A percentile compares a stretch with the other conserved stretches of the same genome.
Evolutionary conservation across 2,113 vertebrate species (phyloP).

Genomic region (Tympanuchus pallidicinctus): DNA sequence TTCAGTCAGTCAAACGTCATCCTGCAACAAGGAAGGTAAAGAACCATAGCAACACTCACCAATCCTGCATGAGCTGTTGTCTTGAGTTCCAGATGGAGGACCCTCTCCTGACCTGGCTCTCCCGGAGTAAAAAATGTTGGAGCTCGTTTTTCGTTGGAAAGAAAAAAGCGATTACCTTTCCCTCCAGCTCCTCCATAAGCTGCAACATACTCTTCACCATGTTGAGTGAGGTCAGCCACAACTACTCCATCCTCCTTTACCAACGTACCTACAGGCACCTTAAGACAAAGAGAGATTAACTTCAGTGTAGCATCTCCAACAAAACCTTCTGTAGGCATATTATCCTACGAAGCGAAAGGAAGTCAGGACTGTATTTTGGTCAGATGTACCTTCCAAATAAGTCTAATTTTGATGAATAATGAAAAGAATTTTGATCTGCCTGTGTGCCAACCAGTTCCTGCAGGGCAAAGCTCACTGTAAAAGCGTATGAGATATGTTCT

Average conservation of each 20-base stretch:
- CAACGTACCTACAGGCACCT: slow-evolving; percentile 94
- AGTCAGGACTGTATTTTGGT: not conserved
- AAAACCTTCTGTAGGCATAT: not conserved
- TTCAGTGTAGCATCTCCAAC: not conserved
- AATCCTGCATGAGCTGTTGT: slow-evolving; percentile 94
- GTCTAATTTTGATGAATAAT: not conserved
- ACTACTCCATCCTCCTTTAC: slow-evolving; percentile 84
- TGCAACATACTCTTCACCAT: slow-evolving; percentile 87
- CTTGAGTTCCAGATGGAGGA: slow-evolving; percentile 90
- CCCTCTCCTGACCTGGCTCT: slow-evolving; percentile 83
- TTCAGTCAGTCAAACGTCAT: not conserved
- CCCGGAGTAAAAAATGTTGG: slow-evolving; percentile 83
- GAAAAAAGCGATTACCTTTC: slow-evolving; percentile 93
- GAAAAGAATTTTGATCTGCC: not conserved
- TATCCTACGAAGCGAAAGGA: not conserved
- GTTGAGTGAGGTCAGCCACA: slow-evolving; percentile 83
- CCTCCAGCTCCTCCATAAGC: slow-evolving; percentile 89
- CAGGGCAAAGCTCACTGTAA: not conserved
- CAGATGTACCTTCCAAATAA: not conserved
- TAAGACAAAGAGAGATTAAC: not conserved
- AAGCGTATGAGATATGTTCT: not conserved
- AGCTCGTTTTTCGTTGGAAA: slow-evolving; percentile 93
- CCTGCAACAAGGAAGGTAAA: not conserved
- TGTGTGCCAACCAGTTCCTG: not conserved
- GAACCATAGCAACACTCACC: slow-evolving; percentile 73